Evolutionary conservation across 2,888 invertebrate genomes (phyloP), one percentile per base, ranked within the genome.

Genomic region (Lamellibrachia columna): DNA sequence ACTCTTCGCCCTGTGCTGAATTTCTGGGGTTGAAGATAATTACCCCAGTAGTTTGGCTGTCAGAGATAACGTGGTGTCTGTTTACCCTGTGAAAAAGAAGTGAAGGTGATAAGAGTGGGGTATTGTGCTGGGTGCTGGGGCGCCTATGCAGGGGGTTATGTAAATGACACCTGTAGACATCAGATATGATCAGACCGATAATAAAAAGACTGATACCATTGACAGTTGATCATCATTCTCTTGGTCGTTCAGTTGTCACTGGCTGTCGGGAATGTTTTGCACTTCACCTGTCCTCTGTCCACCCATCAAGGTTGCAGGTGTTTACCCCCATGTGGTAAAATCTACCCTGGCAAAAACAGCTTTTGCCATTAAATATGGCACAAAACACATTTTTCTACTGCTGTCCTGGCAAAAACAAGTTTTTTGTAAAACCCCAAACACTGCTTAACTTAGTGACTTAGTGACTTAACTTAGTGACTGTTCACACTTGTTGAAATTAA

Each of bases 11-110:
- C 75, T 75, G n/a, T n/a, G 75, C n/a, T 22, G 75, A 75, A 75
- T 75, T 75, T 75, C 75, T 75, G 75, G 75, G 11, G 75, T 75
- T 75, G 22, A 75, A 75, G 75, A 75, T 75, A 75, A 75, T 75
- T 75, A n/a, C 75, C 75, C 75, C 22, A 75, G 75, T 75, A 75
- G 22, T 75, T 75, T 75, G 75, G 75, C 75, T 75, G 75, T 75
- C 75, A 75, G 15, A 75, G 75, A 75, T 75, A 75, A 75, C 75
- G n/a, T 2, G 75, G 75, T 75, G 75, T 75, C 75, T 15, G 75
- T 75, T 75, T 75, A 75, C 75, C 22, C 15, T 22, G 22, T 75
- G 75, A 75, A 22, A 75, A 75, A 75, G 75, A 75, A 75, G 75
- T 75, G 75, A 22, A n/a, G 75, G 15, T 75, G 75, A 75, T 75